Evolutionary conservation across 2,113 vertebrate species (phyloP), one percentile per base, ranked within the genome.

Genomic region (Mellivora capensis): DNA sequence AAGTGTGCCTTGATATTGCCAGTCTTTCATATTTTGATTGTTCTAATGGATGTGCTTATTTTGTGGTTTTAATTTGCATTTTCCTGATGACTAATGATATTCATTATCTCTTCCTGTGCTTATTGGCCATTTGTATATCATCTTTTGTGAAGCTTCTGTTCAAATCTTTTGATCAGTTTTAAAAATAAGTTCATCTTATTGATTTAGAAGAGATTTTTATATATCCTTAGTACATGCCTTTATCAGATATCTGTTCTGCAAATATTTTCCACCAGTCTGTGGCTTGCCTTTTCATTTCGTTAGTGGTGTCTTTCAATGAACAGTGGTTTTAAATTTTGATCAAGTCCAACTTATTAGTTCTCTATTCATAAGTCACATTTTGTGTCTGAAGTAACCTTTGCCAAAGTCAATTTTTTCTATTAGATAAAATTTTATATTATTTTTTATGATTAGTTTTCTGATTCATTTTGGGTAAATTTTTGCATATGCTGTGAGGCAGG

Each of bases 391-490:
- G 21, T 76, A 74, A 81, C 49, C 5, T 57, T 93, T 71, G 31
- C 39, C 12, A 47, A 91, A 42, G 20, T 95, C 39, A 69, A 23
- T 71, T 59, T 49, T 59, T 77, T 6, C 18, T 44, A 57, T 29
- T 85, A 85, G 29, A 39, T 27, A 61, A 71, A 44, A 71, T 77
- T 59, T 67, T 57, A 74, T 80, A 77, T 72, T 31, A 57, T 71
- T 31, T 62, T 94, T 62, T 44, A 44, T 37, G 23, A 59, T 94
- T 89, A 71, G 31, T 6, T 44, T n/a, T 77, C 37, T 96, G 34
- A 91, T 88, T 5, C n/a, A 93, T 81, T 96, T 61, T 62, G 54
- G 74, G 31, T 77, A 90, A 54, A 69, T 81, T 96, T 93, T 95
- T 76, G 37, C 3, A 42, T 69, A 52, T 80, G 23, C 15, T 69